phyloP scores from a whole-genome alignment of 2,888 invertebrate species.

The Cataglyphis altisquamis region DNA sequence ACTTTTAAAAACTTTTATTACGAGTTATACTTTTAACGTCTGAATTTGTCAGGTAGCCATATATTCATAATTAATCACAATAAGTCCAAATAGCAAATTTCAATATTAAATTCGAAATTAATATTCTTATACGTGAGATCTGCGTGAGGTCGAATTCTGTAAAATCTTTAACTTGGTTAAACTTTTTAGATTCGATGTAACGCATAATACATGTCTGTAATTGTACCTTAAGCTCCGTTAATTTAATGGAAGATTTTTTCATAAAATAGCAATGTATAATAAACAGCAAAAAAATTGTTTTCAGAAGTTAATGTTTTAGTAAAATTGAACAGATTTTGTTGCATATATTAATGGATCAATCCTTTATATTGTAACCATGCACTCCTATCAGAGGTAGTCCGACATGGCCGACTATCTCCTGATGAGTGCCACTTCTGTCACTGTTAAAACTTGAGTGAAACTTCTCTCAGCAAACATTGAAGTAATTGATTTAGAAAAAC shows the following conservation, averaged over 20 bases:
- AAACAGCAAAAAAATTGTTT: neutral
- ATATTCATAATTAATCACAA: conserved; percentile 32
- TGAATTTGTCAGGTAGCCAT: neutral
- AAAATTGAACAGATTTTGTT: neutral
- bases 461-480: neutral
- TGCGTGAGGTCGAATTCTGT: neutral
- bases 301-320: neutral
- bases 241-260: neutral
- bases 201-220: neutral
- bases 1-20: conserved; percentile 1
- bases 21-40: neutral
- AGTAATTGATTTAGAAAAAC: conserved; percentile 10
- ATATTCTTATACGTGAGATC: neutral
- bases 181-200: neutral
- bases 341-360: neutral
- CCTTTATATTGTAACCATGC: neutral
- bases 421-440: neutral
- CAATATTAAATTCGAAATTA: neutral
- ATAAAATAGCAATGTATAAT: neutral
- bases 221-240: neutral
- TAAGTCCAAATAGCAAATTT: neutral
- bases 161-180: neutral
- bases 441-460: neutral
- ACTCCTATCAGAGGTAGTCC: neutral
- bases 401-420: neutral